Evolutionary conservation across 2,888 invertebrate species (phyloP).

Genomic region (Caenorhabditis imperialis): DNA sequence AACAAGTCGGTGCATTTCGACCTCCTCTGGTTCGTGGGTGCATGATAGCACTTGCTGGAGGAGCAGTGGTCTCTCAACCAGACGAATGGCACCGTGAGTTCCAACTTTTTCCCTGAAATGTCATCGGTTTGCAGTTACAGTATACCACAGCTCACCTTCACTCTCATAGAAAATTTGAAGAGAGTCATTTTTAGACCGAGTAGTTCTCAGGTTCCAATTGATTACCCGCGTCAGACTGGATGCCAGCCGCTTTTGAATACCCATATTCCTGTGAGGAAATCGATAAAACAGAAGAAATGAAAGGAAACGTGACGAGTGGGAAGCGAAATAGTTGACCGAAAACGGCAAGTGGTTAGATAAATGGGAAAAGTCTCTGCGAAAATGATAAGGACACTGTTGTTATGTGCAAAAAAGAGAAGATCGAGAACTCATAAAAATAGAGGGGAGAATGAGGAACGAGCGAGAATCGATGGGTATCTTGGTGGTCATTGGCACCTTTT

Average conservation of each 20-base stretch:
- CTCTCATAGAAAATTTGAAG: constrained; percentile 21
- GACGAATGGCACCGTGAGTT: constrained; percentile 69
- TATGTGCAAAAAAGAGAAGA: not conserved
- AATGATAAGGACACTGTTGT: too few relatives aligned
- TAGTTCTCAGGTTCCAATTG: constrained; percentile 29
- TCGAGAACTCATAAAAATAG: not conserved
- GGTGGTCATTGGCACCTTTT: too few relatives aligned
- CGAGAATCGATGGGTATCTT: too few relatives aligned
- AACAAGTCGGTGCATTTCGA: constrained; percentile 63
- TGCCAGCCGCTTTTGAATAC: constrained; percentile 22
- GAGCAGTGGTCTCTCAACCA: constrained; percentile 76
- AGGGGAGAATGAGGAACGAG: not conserved
- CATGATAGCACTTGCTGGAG: constrained; percentile 61
- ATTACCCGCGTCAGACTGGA: constrained; percentile 24
- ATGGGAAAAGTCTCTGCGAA: too few relatives aligned
- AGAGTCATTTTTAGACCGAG: constrained; percentile 33
- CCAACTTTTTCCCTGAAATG: constrained; percentile 9
- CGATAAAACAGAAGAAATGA: not conserved
- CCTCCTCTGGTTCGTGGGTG: constrained; percentile 71
- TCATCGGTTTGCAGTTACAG: not conserved
- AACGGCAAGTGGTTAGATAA: too few relatives aligned
- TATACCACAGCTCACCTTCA: constrained; percentile 4
- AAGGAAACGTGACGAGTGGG: not conserved
- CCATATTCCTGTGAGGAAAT: constrained; percentile 7
- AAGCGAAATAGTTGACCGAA: too few relatives aligned